Percentiles rank a stretch among this genome's conserved stretches.
Conservation (phyloP, 2,113 vertebrate genomes). For the Etheostoma spectabile region DNA sequence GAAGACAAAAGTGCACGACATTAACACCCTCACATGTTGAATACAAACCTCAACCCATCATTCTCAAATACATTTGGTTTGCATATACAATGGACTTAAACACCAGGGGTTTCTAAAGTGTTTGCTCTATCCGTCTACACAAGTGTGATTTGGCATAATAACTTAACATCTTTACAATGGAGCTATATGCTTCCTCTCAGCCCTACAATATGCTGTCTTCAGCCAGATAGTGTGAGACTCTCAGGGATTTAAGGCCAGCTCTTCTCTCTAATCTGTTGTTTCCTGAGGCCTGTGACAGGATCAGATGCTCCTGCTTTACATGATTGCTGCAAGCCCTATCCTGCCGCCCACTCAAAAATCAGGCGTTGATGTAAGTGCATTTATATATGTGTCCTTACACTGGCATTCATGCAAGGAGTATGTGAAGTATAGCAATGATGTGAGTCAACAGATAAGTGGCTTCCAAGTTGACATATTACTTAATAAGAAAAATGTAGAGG, state of each 20-base stretch:
- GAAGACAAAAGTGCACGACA: background rate
- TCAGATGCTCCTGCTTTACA: constrained; percentile 31
- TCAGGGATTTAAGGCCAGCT: background rate
- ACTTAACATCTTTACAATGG: background rate
- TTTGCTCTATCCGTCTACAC: background rate
- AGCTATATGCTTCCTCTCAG: background rate
- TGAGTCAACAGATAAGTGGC: background rate
- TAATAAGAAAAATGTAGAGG: too few relatives aligned
- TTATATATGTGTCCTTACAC: background rate
- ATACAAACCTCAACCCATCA: background rate
- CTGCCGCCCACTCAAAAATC: too few relatives aligned
- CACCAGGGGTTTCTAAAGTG: background rate
- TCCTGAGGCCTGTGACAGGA: constrained; percentile 22
- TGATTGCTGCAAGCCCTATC: background rate
- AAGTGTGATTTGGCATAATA: background rate
- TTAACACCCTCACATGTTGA: background rate
- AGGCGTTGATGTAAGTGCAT: too few relatives aligned
- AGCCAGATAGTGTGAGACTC: constrained; percentile 5
- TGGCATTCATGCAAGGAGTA: background rate
- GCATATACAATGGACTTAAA: background rate
- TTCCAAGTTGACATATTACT: background rate
- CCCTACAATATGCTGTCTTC: background rate
- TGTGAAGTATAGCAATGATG: background rate
- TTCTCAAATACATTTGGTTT: background rate
- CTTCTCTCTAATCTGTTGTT: constrained; percentile 19